Base-by-base conservation (phyloP, 2,113 vertebrate species). In the Mus pahari region DNA sequence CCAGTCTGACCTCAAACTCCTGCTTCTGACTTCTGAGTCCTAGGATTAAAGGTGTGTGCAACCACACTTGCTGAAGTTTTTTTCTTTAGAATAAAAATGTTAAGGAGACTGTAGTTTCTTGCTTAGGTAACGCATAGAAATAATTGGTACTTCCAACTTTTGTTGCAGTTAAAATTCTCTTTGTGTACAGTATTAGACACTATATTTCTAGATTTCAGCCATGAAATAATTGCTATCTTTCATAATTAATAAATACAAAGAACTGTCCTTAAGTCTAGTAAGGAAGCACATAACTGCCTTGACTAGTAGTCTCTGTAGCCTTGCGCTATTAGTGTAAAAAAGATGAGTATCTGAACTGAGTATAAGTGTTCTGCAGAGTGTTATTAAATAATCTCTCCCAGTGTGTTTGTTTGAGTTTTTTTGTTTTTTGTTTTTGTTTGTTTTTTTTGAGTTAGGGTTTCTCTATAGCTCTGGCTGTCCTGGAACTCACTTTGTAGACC, bases 231-330 rank as follows among this genome's bases (percentile, higher is more conserved):
- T 92, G 55, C 4, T 82, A 7, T 96, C 42, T 94, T 95, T 93
- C 5, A 48, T 96, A 92, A 90, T 95, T 94, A 95, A 12, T 86
- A 73, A 92, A 66, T 92, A 81, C 53, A 96, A 96, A 83, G 36
- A 95, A 97, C 73, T 84, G 60, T 70, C 82, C 26, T 87, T n/a
- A n/a, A 77, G 74, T 64, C 39, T 17, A 89, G 13, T 88, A 50
- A 79, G n/a, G 90, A 92, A 55, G 31, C 50, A 53, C n/a, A 39
- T 64, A 50, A 53, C 55, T 28, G 89, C 24, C 31, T 87, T 95
- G 39, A 5, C 7, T n/a, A 53, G 84, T n/a, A 53, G 84, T 96
- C 91, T 39, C 24, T 87, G 60, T n/a, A 22, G 12, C 89, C 14
- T 96, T 39, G 78, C 73, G 31, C 24, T 95, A 31, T 50, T 86